Evolutionary conservation across 2,797 vertebrate genomes (phyloP).

Genomic region (Microctenopoma steveboyesi): DNA sequence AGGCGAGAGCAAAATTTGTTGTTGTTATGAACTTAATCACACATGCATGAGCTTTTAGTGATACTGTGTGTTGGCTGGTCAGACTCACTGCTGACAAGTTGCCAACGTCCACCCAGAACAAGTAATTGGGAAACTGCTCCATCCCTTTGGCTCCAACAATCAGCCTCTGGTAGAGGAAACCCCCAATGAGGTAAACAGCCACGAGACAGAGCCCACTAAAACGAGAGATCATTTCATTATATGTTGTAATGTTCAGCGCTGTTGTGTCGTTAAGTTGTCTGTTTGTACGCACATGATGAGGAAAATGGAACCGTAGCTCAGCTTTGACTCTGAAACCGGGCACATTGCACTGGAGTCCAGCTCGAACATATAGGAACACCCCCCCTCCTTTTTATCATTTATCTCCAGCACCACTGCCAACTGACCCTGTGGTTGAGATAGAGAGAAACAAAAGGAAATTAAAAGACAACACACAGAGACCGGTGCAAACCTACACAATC

Average conservation of each 20-base stretch:
- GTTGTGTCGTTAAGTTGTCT: neutral
- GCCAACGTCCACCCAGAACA: constrained; percentile 95
- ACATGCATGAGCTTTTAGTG: neutral
- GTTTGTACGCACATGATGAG: constrained; percentile 90
- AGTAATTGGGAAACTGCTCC: constrained; percentile 95
- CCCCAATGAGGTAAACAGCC: constrained; percentile 90
- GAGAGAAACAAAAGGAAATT: neutral
- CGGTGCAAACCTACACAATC: neutral
- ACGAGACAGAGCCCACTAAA: constrained; percentile 86
- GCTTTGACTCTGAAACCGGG: constrained; percentile 80
- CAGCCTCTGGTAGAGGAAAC: constrained; percentile 95
- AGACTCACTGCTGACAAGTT: constrained; percentile 91
- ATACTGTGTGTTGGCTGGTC: neutral
- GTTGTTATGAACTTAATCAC: neutral
- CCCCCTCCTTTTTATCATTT: constrained; percentile 70
- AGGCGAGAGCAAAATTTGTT: neutral
- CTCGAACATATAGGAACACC: constrained; percentile 96
- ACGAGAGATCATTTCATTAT: constrained; percentile 13
- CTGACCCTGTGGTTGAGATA: constrained; percentile 74
- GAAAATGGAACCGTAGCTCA: constrained; percentile 91
- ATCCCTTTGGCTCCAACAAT: constrained; percentile 97
- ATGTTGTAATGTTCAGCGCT: neutral
- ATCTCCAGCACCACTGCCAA: constrained; percentile 86
- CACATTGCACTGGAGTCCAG: constrained; percentile 90
- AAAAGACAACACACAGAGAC: neutral